These are phyloP conservation scores for Mesorhabditis belari DNA, from an alignment of 2,888 invertebrate genomes.

Conservation along the genomic window DNA sequence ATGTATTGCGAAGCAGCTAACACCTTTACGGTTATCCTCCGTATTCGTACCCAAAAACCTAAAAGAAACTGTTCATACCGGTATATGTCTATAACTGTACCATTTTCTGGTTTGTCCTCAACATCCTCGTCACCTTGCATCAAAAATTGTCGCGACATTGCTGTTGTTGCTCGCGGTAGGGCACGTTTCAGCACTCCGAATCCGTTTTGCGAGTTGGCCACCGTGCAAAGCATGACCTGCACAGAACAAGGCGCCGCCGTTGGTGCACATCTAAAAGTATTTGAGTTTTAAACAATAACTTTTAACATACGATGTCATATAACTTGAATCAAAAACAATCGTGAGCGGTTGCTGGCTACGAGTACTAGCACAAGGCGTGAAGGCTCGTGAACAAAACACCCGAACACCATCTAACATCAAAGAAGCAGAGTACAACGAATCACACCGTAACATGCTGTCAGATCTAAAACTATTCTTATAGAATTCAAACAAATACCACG, in stretches of 20 bases:
- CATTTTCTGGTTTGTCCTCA: background rate
- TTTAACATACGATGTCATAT: background rate
- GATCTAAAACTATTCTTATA: background rate
- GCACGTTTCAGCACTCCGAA: background rate
- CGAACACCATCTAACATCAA: background rate
- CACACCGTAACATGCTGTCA: background rate
- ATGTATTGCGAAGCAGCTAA: background rate
- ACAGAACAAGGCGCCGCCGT: background rate
- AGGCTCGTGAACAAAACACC: background rate
- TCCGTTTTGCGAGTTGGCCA: background rate
- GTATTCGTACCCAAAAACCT: background rate
- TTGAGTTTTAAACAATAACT: background rate
- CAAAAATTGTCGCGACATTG: background rate
- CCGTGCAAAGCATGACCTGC: background rate
- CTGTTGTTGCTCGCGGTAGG: too few species aligned
- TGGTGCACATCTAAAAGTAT: background rate
- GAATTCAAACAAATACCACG: background rate
- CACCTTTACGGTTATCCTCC: background rate
- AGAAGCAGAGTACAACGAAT: background rate
- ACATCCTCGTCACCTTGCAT: background rate
- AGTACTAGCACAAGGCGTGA: background rate
- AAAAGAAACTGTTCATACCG: background rate
- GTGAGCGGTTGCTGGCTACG: background rate
- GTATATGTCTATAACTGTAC: background rate
- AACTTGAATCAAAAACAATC: background rate